A percentile compares a stretch with the other conserved stretches of the same genome.
Evolutionary conservation across 2,113 vertebrate genomes (phyloP).

Genomic region (Paracanthobrama guichenoti): DNA sequence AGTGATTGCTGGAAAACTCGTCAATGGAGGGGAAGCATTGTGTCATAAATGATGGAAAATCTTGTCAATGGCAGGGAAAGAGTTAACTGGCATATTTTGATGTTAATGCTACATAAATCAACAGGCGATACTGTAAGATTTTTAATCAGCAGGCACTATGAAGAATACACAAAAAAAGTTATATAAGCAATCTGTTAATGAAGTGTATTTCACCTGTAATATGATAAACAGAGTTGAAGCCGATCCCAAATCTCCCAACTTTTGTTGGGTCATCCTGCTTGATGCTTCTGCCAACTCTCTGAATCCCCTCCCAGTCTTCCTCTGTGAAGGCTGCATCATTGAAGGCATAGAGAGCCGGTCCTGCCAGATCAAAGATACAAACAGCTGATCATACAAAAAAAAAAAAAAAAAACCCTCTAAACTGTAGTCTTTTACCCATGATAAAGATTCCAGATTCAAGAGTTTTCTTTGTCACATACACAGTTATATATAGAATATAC

Average conservation of each 20-base stretch:
- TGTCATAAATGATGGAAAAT: too few species aligned
- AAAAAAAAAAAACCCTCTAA: too few species aligned
- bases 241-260: conserved; percentile 83
- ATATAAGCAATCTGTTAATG: background rate
- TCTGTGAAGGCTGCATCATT: conserved; percentile 77
- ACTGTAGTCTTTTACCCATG: too few species aligned
- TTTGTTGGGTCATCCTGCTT: conserved; percentile 79
- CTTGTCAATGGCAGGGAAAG: too few species aligned
- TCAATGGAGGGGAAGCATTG: too few species aligned
- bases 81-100: background rate
- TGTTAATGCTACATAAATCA: background rate
- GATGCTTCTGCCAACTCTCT: conserved; percentile 75
- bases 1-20: too few species aligned
- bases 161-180: background rate
- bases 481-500: too few species aligned
- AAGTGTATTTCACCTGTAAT: conserved; percentile 74
- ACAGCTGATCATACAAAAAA: background rate
- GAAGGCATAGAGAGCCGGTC: conserved; percentile 83
- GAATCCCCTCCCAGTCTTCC: conserved; percentile 81
- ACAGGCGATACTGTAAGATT: background rate
- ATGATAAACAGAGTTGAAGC: conserved; percentile 87
- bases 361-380: conserved; percentile 58
- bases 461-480: too few species aligned
- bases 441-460: too few species aligned
- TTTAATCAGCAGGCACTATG: background rate